Conservation (phyloP, 1,140 invertebrate species). For the Archivesica marissinica region DNA sequence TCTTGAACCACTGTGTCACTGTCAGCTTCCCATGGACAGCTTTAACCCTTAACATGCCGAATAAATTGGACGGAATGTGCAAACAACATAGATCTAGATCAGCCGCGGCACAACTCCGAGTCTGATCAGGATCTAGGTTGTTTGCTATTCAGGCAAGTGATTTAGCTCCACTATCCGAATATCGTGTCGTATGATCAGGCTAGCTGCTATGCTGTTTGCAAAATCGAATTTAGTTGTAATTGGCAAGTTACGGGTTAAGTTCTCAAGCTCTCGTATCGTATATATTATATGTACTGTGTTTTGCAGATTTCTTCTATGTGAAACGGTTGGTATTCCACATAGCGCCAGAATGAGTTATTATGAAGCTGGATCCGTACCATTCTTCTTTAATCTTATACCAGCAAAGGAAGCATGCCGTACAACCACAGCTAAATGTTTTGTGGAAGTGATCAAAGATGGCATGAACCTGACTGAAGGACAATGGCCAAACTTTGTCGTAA, state of each 20-base stretch:
- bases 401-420: background rate
- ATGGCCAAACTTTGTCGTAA: conserved; percentile 57
- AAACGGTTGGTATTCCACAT: conserved; percentile 46
- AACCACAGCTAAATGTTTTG: conserved; percentile 26
- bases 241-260: too few species aligned
- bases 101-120: too few species aligned
- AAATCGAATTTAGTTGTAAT: too few species aligned
- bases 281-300: background rate
- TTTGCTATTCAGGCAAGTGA: too few species aligned
- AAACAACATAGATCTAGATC: too few species aligned
- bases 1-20: background rate
- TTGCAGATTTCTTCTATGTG: conserved; percentile 33
- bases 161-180: too few species aligned
- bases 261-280: background rate
- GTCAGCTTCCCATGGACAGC: too few species aligned
- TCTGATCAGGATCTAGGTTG: too few species aligned
- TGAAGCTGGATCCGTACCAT: conserved; percentile 40
- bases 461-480: conserved; percentile 12
- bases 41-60: background rate
- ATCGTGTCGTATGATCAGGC: background rate
- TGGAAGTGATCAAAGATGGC: conserved; percentile 15
- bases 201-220: background rate
- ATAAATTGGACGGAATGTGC: too few species aligned
- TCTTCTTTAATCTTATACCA: conserved; percentile 48
- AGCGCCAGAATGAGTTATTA: conserved; percentile 32